Conservation (phyloP, 1,140 invertebrate genomes). For the Dreissena polymorpha region DNA sequence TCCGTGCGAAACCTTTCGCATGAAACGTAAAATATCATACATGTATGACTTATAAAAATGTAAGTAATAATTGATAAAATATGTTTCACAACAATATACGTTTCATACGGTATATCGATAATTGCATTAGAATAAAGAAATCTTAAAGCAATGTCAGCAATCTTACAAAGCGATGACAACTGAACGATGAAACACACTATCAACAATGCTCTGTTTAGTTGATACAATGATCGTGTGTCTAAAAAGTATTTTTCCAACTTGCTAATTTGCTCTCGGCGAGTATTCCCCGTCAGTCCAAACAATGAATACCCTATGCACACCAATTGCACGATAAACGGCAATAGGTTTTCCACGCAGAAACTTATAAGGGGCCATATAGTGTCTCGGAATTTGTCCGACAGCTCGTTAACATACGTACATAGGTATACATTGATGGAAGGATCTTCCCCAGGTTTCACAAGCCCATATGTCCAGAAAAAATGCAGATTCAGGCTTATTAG, state of each 20-base stretch:
- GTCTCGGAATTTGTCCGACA: constrained; percentile 67
- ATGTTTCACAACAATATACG: background rate
- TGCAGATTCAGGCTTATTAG: constrained; percentile 76
- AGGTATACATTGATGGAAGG: constrained; percentile 32
- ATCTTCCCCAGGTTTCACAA: too few relatives aligned
- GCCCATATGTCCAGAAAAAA: constrained; percentile 77
- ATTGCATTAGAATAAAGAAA: background rate
- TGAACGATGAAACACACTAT: constrained; percentile 50
- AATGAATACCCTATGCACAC: constrained; percentile 47
- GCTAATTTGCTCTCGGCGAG: background rate
- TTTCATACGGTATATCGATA: constrained; percentile 50
- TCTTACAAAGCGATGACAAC: constrained; percentile 30
- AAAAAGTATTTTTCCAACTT: constrained; percentile 72
- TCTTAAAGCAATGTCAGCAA: background rate
- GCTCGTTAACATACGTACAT: constrained; percentile 65
- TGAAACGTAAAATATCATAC: constrained; percentile 49
- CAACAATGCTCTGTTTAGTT: constrained; percentile 62
- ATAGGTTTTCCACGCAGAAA: constrained; percentile 61
- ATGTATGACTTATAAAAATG: constrained; percentile 65
- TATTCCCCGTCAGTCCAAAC: background rate
- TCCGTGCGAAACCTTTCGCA: constrained; percentile 48
- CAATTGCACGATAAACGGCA: constrained; percentile 65
- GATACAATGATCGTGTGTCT: constrained; percentile 66
- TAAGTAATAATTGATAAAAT: constrained; percentile 33
- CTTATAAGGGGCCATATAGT: constrained; percentile 71